These are phyloP conservation scores for Thaleichthys pacificus DNA, from an alignment of 2,797 vertebrate genomes.

Conservation along the genomic window DNA sequence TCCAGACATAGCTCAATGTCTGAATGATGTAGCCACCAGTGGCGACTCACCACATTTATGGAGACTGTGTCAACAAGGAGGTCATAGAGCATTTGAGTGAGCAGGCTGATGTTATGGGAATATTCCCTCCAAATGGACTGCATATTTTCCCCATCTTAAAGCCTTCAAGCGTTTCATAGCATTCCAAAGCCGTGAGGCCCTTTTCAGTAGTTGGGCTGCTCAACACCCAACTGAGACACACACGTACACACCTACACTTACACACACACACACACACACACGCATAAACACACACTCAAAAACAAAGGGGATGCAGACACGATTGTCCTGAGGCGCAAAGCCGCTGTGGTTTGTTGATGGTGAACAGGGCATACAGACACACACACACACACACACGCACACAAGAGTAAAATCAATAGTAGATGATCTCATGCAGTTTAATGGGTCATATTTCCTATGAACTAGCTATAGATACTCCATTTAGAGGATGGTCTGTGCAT, in stretches of 20 bases:
- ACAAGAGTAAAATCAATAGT: constrained; percentile 60
- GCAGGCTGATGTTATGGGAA: constrained; percentile 49
- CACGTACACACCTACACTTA: constrained; percentile 3
- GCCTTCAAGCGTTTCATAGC: constrained; percentile 57
- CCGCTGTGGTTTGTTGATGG: no score
- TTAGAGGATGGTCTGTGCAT: constrained; percentile 14
- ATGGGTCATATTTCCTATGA: constrained; percentile 44
- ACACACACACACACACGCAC: constrained; percentile 22
- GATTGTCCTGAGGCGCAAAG: no score
- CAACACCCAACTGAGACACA: constrained; percentile 35
- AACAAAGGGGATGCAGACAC: no score
- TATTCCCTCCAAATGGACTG: not conserved
- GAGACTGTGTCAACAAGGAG: constrained; percentile 45
- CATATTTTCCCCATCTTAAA: constrained; percentile 36
- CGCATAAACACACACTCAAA: no score
- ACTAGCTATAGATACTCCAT: constrained; percentile 31
- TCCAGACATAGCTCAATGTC: no score
- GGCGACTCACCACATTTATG: constrained; percentile 7
- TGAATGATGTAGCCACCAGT: no score
- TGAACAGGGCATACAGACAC: not conserved
- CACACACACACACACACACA: constrained; percentile 12
- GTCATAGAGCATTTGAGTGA: constrained; percentile 31
- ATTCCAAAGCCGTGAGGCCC: constrained; percentile 70
- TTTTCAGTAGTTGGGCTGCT: constrained; percentile 24
- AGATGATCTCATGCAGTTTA: constrained; percentile 63